Conservation (phyloP, 2,888 invertebrate species). For the Cryptus viduatorius region DNA sequence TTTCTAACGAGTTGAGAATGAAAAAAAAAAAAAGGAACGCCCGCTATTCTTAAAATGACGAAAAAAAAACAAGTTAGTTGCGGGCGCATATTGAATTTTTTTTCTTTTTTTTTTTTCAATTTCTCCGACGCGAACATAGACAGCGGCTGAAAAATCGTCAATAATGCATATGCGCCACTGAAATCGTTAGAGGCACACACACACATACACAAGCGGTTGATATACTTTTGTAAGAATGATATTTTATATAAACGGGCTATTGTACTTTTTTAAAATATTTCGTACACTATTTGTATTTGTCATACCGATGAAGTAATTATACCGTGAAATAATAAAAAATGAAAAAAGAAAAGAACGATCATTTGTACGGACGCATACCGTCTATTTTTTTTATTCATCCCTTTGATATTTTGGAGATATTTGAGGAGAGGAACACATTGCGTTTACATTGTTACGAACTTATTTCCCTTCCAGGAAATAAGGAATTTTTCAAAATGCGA, state of each 20-base stretch:
- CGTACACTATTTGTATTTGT: conserved; percentile 80
- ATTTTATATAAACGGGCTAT: conserved; percentile 84
- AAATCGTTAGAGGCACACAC: conserved; percentile 63
- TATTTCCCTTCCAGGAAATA: no score
- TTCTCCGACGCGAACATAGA: background rate
- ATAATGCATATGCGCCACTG: conserved; percentile 72
- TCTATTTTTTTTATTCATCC: conserved; percentile 14
- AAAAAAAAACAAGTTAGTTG: conserved; percentile 36
- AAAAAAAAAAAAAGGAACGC: conserved; percentile 27
- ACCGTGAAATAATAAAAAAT: conserved; percentile 75
- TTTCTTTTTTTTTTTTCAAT: conserved; percentile 38
- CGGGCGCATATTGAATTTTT: conserved; percentile 53
- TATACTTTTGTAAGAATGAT: conserved; percentile 83
- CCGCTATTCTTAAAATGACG: conserved; percentile 16
- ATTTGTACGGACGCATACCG: conserved; percentile 77
- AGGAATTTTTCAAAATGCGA: background rate
- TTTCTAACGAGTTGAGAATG: conserved; percentile 1
- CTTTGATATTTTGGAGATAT: background rate
- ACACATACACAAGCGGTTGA: conserved; percentile 64
- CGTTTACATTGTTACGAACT: no score
- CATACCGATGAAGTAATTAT: conserved; percentile 80
- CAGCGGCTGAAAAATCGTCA: conserved; percentile 54
- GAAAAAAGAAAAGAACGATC: conserved; percentile 75
- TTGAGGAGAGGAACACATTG: no score
- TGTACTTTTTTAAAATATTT: conserved; percentile 84